Base-by-base conservation (phyloP, 2,113 vertebrate species). In the Fregata magnificens region DNA sequence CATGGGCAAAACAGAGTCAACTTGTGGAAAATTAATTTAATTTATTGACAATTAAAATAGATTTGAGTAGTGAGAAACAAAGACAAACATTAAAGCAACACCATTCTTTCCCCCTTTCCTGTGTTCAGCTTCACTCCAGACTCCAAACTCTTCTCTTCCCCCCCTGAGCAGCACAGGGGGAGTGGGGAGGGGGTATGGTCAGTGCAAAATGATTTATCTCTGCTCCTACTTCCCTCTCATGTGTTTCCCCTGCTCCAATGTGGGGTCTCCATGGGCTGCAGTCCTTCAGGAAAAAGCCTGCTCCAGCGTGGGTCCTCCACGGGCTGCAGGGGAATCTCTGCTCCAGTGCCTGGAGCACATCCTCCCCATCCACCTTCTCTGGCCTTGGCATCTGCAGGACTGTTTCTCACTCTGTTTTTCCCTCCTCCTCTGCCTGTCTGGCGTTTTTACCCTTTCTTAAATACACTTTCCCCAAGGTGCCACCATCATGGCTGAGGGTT, bases 141-240 rank as follows among this genome's bases (percentile, higher is more conserved):
- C 29, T 89, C 50, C 36, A 52, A 61, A 84, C 18, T 62, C 32
- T 16, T 59, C 14, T 66, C 6, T 34, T 62, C 10, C 16, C 5
- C 5, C 1, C 0, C 16, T 14, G 11, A 78, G 28, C 4, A 82
- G 8, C 1, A 2, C 20, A 40, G 31, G 7, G 7, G 10, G 7
- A 66, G 19, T 6, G 2, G 4, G 25, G 21, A 81, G 1, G 4
- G 19, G 1, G 5, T 26, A 11, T 19, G 7, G 5, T 44, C 17
- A 2, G 4, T 26, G 29, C 13, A 36, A 49, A 92, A 49, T 2
- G 2, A 56, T 61, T 50, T 36, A 9, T 59, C 22, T 81, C n/a
- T 79, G 6, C 16, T 8, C 0, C 2, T 47, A 5, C 26, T 25
- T 80, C 38, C 29, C 9, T 63, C 22, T 47, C 22, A 9, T 3